These are phyloP conservation scores for Phrynocephalus guinanensis DNA, from an alignment of 2,797 vertebrate species.

Conservation along the genomic window DNA sequence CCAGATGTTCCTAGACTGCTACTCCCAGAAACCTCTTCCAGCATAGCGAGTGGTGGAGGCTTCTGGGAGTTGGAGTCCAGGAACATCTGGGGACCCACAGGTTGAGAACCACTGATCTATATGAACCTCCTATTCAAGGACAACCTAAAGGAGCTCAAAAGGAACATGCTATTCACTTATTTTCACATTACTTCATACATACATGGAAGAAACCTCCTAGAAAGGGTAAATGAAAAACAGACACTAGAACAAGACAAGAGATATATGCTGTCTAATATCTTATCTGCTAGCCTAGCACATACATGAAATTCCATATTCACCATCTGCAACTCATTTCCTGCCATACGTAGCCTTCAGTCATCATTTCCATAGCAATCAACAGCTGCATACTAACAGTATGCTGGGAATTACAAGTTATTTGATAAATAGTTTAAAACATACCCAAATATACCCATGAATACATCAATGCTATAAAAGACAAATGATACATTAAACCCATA, in stretches of 20 bases:
- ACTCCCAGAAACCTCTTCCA: too few relatives aligned
- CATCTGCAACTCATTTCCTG: background rate
- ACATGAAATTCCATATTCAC: slow-evolving; percentile 16
- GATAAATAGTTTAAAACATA: slow-evolving; percentile 3
- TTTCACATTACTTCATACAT: background rate
- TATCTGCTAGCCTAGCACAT: background rate
- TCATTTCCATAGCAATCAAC: background rate
- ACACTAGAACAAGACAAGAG: background rate
- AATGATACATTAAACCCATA: background rate
- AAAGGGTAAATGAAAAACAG: background rate
- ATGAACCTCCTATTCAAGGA: background rate
- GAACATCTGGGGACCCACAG: too few relatives aligned
- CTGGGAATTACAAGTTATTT: background rate
- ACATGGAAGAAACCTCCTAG: background rate
- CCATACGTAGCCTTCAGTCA: background rate
- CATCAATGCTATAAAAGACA: background rate
- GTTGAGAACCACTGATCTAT: too few relatives aligned
- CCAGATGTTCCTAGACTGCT: too few relatives aligned
- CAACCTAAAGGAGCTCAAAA: background rate
- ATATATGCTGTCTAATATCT: background rate
- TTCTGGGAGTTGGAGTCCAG: too few relatives aligned
- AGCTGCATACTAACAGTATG: slow-evolving; percentile 13
- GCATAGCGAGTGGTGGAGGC: too few relatives aligned
- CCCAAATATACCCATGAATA: background rate
- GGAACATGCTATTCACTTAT: background rate